A percentile compares a stretch with the other conserved stretches of the same genome.
These are phyloP conservation scores for Podarcis cretensis DNA, from an alignment of 2,113 vertebrate species.

Conservation along the genomic window DNA sequence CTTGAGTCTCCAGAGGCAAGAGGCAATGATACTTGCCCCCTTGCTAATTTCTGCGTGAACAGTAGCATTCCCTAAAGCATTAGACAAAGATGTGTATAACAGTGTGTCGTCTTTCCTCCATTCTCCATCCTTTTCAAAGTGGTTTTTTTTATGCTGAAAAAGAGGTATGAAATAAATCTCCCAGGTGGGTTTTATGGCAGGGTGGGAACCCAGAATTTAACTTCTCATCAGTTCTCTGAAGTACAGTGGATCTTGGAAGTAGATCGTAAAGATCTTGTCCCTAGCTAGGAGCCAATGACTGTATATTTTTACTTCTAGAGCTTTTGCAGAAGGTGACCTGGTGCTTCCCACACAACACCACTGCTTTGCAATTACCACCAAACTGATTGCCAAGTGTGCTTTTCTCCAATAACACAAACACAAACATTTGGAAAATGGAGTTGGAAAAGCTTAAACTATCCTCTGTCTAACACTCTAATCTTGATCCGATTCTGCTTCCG, in stretches of 20 bases:
- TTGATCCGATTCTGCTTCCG: too few relatives aligned
- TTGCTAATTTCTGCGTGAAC: not conserved
- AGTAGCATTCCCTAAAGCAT: not conserved
- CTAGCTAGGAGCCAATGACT: not conserved
- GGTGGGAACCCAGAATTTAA: not conserved
- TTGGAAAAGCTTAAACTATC: not conserved
- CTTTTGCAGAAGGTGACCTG: not conserved
- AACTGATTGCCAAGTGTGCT: not conserved
- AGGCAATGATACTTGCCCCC: not conserved
- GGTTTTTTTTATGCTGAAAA: not conserved
- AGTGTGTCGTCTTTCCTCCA: not conserved
- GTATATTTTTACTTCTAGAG: not conserved
- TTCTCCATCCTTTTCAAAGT: not conserved
- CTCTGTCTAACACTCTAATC: too few relatives aligned
- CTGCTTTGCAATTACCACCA: not conserved
- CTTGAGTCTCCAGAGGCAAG: constrained; percentile 18
- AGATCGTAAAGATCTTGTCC: not conserved
- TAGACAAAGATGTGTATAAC: not conserved
- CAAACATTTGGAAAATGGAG: not conserved
- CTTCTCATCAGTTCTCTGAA: not conserved
- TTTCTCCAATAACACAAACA: not conserved
- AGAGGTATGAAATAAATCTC: not conserved
- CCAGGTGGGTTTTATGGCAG: not conserved
- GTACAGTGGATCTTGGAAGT: not conserved
- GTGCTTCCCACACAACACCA: not conserved